Percentiles rank a stretch among this genome's conserved stretches.
phyloP scores from a whole-genome alignment of 2,797 vertebrate genomes.

The Xiphophorus birchmanni region DNA sequence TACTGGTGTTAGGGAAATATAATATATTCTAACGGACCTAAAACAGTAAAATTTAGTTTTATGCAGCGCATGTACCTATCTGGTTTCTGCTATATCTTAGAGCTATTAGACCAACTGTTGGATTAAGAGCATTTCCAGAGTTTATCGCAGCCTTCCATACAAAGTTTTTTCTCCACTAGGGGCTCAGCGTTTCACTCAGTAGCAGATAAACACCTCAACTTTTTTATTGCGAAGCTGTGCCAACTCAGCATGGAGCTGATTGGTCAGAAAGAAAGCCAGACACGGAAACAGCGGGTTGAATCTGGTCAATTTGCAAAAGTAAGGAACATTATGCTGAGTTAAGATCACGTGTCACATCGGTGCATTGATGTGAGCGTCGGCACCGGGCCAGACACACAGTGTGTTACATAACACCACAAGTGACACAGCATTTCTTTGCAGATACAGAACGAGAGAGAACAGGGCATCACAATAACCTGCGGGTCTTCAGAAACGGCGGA shows the following conservation, averaged over 20 bases:
- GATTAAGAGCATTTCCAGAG: not conserved
- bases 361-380: not conserved
- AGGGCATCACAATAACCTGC: not conserved
- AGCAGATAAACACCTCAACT: not conserved
- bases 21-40: not conserved
- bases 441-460: not conserved
- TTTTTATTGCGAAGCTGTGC: not conserved
- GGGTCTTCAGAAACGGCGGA: not conserved
- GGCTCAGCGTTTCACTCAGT: not conserved
- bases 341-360: not conserved
- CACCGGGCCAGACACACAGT: not conserved
- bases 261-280: not conserved
- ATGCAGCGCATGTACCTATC: not conserved
- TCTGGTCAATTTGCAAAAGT: not conserved
- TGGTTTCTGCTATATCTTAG: not conserved
- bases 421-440: not conserved
- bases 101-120: slow-evolving; percentile 8
- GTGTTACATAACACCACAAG: not conserved
- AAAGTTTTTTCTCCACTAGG: not conserved
- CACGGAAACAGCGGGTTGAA: not conserved
- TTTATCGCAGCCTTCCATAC: not conserved
- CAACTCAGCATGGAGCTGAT: not conserved
- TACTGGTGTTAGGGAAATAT: not conserved
- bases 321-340: not conserved
- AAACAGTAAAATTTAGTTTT: not conserved